Evolutionary conservation across 1,140 invertebrate genomes (phyloP).

Genomic region (Bombus waltoni): DNA sequence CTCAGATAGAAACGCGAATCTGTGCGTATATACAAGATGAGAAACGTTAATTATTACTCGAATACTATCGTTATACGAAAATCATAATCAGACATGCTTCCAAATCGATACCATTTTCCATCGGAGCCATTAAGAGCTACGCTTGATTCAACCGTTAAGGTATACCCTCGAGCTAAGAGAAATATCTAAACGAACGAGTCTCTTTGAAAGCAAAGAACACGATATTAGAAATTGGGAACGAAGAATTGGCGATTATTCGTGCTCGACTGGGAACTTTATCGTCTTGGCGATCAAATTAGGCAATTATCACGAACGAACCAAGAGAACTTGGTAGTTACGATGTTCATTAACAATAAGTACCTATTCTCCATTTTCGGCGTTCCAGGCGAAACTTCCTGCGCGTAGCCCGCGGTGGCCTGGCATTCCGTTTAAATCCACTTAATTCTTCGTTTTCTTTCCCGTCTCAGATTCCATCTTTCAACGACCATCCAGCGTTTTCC

Average conservation of each 20-base stretch:
- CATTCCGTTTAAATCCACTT: slow-evolving; percentile 13
- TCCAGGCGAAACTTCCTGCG: not conserved
- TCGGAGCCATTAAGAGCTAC: not conserved
- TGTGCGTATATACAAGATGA: too few relatives aligned
- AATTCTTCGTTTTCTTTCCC: slow-evolving; percentile 17
- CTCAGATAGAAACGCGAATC: too few relatives aligned
- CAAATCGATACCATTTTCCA: not conserved
- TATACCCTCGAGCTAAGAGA: not conserved
- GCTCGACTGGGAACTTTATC: not conserved
- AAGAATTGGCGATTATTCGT: not conserved
- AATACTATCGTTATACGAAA: too few relatives aligned
- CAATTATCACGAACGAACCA: not conserved
- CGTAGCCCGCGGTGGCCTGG: too few relatives aligned
- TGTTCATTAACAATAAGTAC: not conserved
- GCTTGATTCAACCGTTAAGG: too few relatives aligned
- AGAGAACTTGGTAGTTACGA: not conserved
- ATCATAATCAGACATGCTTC: not conserved
- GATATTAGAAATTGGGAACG: not conserved
- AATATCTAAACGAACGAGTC: not conserved
- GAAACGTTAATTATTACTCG: too few relatives aligned
- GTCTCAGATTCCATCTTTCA: slow-evolving; percentile 47
- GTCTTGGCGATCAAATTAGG: not conserved
- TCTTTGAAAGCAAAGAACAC: not conserved
- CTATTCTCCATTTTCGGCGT: not conserved
- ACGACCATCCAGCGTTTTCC: slow-evolving; percentile 46